Evolutionary conservation across 2,888 invertebrate genomes (phyloP), one percentile per base, ranked within the genome.

Genomic region (Ochropacha duplaris): DNA sequence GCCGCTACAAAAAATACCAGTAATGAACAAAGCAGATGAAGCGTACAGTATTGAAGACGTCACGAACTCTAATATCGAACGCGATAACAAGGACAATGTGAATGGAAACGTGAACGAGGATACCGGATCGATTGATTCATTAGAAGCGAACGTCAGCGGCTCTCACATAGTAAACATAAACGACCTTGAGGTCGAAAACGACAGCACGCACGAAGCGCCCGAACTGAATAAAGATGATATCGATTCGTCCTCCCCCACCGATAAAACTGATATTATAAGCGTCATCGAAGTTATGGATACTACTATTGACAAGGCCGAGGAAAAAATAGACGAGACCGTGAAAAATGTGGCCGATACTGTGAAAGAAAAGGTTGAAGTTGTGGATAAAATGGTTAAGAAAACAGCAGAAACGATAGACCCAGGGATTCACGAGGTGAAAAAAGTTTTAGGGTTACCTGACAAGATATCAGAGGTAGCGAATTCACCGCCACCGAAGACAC

Each of bases 81-180:
- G 19, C 19, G 78, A 81, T 24, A 76, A 70, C 70, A 72, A 75
- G 57, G 87, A 87, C 69, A 77, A 75, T 62, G 67, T 84, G 67
- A 85, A 89, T 75, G 82, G 88, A 73, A 84, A 89, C 66, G 75
- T 74, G 58, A 83, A 83, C 64, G 83, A 93, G 50, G 92, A 92
- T 69, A 76, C 71, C 60, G 86, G 83, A 74, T 93, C 93, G 69
- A 92, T 93, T 66, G 87, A 92, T 72, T 93, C 93, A 62, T 78
- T 93, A 67, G 92, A 93, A 65, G 92, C 91, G n/a, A 93, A 93
- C 73, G 93, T 93, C 57, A 93, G 92, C 64, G 93, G 90, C 63
- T 92, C 93, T 31, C 93, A 93, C 64, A 93, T 93, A 60, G 87
- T 92, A 81, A 88, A 92, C 81, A 93, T 93, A 71, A 93, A 93